Conservation (phyloP, 2,797 vertebrate species). For the Dendrocincla tyrannina region DNA sequence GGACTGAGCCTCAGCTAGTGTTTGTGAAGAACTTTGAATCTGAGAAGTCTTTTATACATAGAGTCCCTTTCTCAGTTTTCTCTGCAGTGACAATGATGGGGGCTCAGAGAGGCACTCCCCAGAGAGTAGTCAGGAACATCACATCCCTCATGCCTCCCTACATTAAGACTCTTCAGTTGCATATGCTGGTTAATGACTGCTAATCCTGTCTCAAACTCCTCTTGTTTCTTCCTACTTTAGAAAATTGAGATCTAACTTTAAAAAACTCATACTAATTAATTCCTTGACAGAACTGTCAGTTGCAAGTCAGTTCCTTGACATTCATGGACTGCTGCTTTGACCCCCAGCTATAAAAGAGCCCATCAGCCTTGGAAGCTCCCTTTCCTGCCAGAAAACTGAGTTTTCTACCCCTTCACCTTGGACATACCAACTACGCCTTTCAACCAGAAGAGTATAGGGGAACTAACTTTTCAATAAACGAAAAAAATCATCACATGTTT, state of each 20-base stretch:
- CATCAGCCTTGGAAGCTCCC: not conserved
- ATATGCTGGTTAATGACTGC: not conserved
- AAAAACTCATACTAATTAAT: not conserved
- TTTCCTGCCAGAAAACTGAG: not conserved
- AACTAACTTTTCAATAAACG: not conserved
- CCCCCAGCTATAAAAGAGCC: not conserved
- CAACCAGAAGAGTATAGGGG: not conserved
- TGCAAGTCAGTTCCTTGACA: not conserved
- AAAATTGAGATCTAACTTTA: not conserved
- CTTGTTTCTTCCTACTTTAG: not conserved
- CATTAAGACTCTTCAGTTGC: not conserved
- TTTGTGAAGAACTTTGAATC: not conserved
- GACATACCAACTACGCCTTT: not conserved
- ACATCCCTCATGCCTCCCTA: not conserved
- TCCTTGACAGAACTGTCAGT: not conserved
- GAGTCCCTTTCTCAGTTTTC: not conserved
- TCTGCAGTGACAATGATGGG: fast-evolving
- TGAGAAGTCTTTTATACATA: not conserved
- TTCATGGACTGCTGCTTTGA: not conserved
- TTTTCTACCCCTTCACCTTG: not conserved
- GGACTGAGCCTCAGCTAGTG: not conserved
- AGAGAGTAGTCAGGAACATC: not conserved
- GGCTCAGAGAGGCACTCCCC: fast-evolving
- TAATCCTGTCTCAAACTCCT: not conserved
- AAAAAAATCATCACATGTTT: not conserved